These are phyloP conservation scores for Holothuria glaberrima DNA, from an alignment of 35 echinoderm and acorn worm genomes.

Conservation along the genomic window DNA sequence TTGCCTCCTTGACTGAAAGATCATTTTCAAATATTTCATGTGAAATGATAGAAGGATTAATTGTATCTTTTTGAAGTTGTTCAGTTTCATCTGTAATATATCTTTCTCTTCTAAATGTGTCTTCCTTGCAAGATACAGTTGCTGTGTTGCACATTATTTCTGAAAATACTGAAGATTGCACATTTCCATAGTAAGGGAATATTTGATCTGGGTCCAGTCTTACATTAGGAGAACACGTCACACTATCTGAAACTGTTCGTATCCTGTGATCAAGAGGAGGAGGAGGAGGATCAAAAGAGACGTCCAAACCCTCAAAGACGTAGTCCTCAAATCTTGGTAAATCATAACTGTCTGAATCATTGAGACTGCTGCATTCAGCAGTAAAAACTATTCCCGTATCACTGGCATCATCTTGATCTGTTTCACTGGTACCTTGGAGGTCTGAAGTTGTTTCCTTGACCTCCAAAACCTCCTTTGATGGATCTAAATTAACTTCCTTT, in stretches of 20 bases:
- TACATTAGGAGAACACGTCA: constrained; percentile 40
- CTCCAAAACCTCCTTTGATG: background rate
- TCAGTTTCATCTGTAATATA: no score
- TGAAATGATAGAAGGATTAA: no score
- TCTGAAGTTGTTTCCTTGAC: no score
- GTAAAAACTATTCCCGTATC: constrained; percentile 83
- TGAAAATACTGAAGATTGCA: constrained; percentile 50
- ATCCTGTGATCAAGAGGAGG: constrained; percentile 31
- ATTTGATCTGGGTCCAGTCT: background rate
- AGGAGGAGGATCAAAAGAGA: constrained; percentile 4
- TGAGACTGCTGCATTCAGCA: constrained; percentile 30
- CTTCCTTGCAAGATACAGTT: background rate
- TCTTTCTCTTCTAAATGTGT: no score
- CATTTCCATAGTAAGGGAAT: constrained; percentile 10
- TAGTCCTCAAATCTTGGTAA: background rate
- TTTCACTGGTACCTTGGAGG: background rate
- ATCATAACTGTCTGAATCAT: constrained; percentile 37
- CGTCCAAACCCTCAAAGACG: background rate
- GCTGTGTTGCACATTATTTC: constrained; percentile 17
- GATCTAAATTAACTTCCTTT: background rate
- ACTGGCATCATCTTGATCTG: constrained; percentile 29
- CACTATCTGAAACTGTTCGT: constrained; percentile 61
- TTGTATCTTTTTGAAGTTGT: no score
- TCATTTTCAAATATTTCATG: background rate
- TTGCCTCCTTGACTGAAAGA: background rate